Conservation (phyloP, 2,113 vertebrate genomes). For the Astur gentilis region DNA sequence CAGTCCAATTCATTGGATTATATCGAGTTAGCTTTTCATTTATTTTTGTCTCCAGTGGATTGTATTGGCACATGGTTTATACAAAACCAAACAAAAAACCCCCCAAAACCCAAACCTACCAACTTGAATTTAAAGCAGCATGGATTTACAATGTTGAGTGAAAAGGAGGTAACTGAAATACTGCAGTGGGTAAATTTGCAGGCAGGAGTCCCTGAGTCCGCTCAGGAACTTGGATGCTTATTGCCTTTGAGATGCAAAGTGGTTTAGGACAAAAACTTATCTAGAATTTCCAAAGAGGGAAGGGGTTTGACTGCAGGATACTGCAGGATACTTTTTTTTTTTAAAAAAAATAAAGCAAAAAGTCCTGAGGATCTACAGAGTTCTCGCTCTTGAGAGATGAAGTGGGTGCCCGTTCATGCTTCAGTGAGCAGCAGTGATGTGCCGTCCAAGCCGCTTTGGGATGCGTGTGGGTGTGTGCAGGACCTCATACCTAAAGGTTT, state of each 20-base stretch:
- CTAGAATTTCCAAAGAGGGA: background rate
- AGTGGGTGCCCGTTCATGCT: background rate
- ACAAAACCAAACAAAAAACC: background rate
- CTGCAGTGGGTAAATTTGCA: background rate
- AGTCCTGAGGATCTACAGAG: no score
- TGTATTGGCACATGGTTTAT: background rate
- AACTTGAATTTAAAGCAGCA: background rate
- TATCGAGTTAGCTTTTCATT: background rate
- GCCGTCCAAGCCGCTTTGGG: background rate
- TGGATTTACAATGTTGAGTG: background rate
- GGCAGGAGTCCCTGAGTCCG: background rate
- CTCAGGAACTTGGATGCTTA: background rate
- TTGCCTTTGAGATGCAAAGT: background rate
- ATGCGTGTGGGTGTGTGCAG: rapidly evolving
- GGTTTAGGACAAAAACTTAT: background rate
- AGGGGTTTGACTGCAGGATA: background rate
- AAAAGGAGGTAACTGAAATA: background rate
- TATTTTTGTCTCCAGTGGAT: background rate
- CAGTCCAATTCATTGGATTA: background rate
- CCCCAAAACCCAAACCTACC: background rate
- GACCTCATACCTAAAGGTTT: background rate
- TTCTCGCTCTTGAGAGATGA: background rate
- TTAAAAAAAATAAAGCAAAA: background rate
- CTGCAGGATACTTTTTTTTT: background rate
- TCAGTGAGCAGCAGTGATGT: background rate